Evolutionary conservation across 2,888 invertebrate species (phyloP), one percentile per base, ranked within the genome.

Genomic region (Drosophila eohydei): DNA sequence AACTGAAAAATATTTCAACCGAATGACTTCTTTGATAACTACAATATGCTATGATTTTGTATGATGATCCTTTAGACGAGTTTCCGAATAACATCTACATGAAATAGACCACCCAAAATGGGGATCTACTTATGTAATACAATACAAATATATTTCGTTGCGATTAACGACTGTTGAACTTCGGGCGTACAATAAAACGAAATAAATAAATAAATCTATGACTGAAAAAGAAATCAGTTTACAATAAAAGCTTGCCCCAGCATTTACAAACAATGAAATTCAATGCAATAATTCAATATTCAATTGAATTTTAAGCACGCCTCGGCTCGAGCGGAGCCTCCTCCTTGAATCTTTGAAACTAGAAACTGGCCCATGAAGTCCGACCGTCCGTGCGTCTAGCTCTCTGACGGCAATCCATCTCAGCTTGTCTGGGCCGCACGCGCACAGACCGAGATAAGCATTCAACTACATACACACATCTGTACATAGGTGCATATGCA

Each of bases 221-320:
- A 70, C 83, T 73, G 78, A 75, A 88, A 86, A 89, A 75, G 86
- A 86, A 86, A 89, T 85, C 86, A 86, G 89, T 89, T 80, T 88
- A 86, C 83, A 80, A 78, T 76, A 78, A 82, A 80, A 71, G 65
- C 62, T 75, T 59, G 58, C 59, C 56, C 54, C 38, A 78, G 81
- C 84, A 91, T 91, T 90, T 90, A 91, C 90, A 90, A 90, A 91
- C 90, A 91, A 91, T 90, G 90, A 90, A 89, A 91, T 83, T 78
- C 90, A 90, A 90, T 91, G 82, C 92, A 91, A 91, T 90, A 85
- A 90, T 84, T 91, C 91, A 89, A 91, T 80, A 91, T 92, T 91
- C 90, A 91, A 91, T 91, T 92, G 91, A 92, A 91, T 91, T 90
- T 91, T 91, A 91, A 91, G 88, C 90, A 85, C 77, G 81, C 79